Evolutionary conservation across 2,113 vertebrate genomes (phyloP), one percentile per base, ranked within the genome.

Genomic region (Odocoileus hemionus): DNA sequence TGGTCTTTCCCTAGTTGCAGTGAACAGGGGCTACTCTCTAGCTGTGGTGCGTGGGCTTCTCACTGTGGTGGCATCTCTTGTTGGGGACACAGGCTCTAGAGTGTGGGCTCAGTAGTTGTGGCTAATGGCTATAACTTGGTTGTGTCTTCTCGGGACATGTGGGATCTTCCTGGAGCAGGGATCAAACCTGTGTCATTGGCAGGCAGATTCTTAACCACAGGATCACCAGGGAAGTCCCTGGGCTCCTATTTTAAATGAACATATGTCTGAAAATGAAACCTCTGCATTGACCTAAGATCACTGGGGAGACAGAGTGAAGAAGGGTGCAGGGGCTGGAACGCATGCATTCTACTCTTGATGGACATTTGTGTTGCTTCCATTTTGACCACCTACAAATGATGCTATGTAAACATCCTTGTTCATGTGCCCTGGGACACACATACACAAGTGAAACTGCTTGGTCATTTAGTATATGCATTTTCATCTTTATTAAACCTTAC

Each of bases 401-500:
- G 36, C 13, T 87, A 16, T 43, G 28, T 67, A 87, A 94, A 87
- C n/a, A 78, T 50, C 4, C 57, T 89, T 94, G 52, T 92, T 79
- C 28, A 26, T 23, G 23, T 84, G 57, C 26, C 26, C 47, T 50
- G 8, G 36, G 58, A 89, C 25, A 79, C 15, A 28, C 60, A 2
- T 60, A 36, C 23, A 57, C 61, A 92, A 15, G 16, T 64, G 21
- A 87, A 86, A 64, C 10, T 79, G 45, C 33, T 92, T 76, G 43
- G 54, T 76, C 78, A 36, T 61, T 87, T n/a, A 52, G 15, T 67
- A 19, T 80, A 43, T 83, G 6, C 86, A 86, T 86, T 76, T 94
- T 88, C 58, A 80, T 64, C 61, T 74, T 82, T 89, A 92, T 89
- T 89, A 94, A 96, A 91, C 89, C 82, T 86, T 89, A 25, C 39